Evolutionary conservation across 2,888 invertebrate genomes (phyloP), one percentile per base, ranked within the genome.

Genomic region (Heliconius charithonia): DNA sequence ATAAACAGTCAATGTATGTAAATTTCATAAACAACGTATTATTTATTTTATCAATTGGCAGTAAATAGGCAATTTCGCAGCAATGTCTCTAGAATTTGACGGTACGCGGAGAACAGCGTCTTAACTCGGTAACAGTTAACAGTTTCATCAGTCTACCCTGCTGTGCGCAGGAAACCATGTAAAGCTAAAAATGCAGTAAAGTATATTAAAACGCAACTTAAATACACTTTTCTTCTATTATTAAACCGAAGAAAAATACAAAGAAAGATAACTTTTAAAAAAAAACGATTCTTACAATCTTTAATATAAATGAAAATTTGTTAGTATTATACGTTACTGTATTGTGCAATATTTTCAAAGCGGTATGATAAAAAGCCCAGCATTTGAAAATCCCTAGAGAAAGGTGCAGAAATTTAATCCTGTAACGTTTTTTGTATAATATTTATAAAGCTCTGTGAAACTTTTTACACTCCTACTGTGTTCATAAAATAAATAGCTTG

Each of bases 271-370:
- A 70, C 25, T 45, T 51, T 27, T 51, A 22, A 1, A 51, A 41
- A 51, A 29, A 10, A 56, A 0, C 12, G 0, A 51, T 22, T 1
- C 27, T 51, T 29, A 71, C 12, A 71, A 71, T 71, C 29, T 22
- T 0, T 71, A 71, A 56, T 29, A 70, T 71, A 71, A 71, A 71
- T 71, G 22, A 51, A 71, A 71, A 56, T 12, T 27, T 71, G 51
- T 71, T 51, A 71, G 71, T 29, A 71, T 56, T 29, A 71, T 51
- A 71, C 71, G 71, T n/a, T n/a, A n/a, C n/a, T n/a, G n/a, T n/a
- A n/a, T n/a, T n/a, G n/a, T 71, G 71, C 51, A 12, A 71, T 56
- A 71, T 51, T 71, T 71, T 51, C 51, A 51, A 45, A 51, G 22
- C 51, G 51, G 2, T 29, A 12, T 71, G 56, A 45, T 70, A 70